A percentile compares a stretch with the other conserved stretches of the same genome.
These are phyloP conservation scores for Heteromyza rotundicornis DNA, from an alignment of 2,888 invertebrate species.

Conservation along the genomic window DNA sequence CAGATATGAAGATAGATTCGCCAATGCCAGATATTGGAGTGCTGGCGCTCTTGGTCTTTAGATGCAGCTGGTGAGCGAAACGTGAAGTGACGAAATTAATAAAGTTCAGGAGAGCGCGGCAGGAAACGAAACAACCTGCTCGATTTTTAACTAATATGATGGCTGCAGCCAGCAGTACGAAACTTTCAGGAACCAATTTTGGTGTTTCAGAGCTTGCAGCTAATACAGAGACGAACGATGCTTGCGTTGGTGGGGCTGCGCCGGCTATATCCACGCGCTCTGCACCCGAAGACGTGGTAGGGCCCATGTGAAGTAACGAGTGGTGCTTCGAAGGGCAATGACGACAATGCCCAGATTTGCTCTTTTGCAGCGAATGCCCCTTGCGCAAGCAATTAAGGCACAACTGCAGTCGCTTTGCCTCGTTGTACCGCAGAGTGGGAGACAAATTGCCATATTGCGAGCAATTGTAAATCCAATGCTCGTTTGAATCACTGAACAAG, in stretches of 20 bases:
- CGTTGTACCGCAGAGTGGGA: constrained; percentile 17
- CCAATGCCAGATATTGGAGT: not conserved
- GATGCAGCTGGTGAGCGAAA: not conserved
- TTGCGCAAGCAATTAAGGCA: not conserved
- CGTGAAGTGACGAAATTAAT: constrained; percentile 3
- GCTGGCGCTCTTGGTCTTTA: not conserved
- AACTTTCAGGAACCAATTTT: not conserved
- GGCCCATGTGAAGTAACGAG: not conserved
- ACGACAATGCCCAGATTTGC: not conserved
- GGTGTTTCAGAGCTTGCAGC: not conserved
- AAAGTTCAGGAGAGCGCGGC: constrained; percentile 5
- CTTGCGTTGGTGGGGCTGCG: not conserved
- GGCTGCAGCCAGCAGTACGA: constrained; percentile 22
- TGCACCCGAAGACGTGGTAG: not conserved
- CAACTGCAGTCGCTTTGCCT: constrained; percentile 12
- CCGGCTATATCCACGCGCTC: not conserved
- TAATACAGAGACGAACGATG: not conserved
- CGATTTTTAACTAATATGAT: constrained; percentile 15
- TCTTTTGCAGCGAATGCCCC: constrained; percentile 11
- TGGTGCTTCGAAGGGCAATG: not conserved
- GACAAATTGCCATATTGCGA: constrained; percentile 13
- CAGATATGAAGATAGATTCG: not conserved
- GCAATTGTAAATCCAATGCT: constrained; percentile 19
- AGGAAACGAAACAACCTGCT: not conserved
- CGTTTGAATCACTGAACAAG: constrained; percentile 16